Base-by-base conservation (phyloP, 2,888 invertebrate genomes). In the Eristalis intricaria region DNA sequence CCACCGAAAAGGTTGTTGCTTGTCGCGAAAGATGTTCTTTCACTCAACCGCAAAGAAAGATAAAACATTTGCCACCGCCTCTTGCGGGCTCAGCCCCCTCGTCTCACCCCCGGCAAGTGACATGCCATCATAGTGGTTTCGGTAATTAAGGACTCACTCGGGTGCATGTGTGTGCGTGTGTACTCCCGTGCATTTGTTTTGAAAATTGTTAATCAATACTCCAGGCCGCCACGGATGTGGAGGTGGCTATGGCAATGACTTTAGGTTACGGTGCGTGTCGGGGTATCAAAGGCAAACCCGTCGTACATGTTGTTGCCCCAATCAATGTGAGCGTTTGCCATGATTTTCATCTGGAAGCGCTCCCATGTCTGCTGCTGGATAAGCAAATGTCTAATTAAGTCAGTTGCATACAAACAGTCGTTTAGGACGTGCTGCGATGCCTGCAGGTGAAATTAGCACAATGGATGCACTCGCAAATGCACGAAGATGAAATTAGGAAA, bases 41-140 rank as follows among this genome's bases (percentile, higher is more conserved):
- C 43, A 58, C 65, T 80, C 61, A 68, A 73, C 50, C 66, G 26
- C 43, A 73, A 23, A n/a, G 26, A 13, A n/a, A 73, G 74, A 63
- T 38, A 73, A 15, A 50, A 50, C 50, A 19, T 50, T 19, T 50
- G 50, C 19, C n/a, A 8, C 50, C 19, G 50, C 50, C 50, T 19
- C 50, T 19, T n/a, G 7, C 5, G 50, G n/a, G 43, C 26, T 19
- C 40, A 29, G 56, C 43, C 71, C 32, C 26, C 23, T n/a, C 26
- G 11, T 13, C 11, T 3, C 32, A 1, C 32, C 32, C 15, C 0
- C 13, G 32, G 5, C 8, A 38, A 60, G 50, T 32, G 26, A 29
- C 61, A n/a, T 40, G 22, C 7, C 32, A 5, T 35, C 22, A 22
- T 50, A 32, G 43, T 11, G 60, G 43, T 63, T 43, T 19, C 35